phyloP scores from a whole-genome alignment of 1,140 invertebrate species.

The Bombus affinis region DNA sequence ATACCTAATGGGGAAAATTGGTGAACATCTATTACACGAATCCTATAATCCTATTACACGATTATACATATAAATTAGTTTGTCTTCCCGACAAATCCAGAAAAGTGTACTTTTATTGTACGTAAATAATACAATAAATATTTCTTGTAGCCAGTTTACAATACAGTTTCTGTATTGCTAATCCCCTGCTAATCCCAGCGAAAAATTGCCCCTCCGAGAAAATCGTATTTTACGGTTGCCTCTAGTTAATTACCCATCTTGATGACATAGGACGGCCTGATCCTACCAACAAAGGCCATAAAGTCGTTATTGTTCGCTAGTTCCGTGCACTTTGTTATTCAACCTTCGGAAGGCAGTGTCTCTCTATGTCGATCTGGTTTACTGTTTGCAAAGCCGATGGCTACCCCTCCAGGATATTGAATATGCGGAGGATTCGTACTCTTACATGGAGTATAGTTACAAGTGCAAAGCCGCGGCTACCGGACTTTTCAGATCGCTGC shows the following conservation, averaged over 20 bases:
- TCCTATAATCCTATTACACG: too few species aligned
- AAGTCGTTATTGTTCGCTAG: constrained; percentile 17
- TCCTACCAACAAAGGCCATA: neutral
- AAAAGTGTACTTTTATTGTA: too few species aligned
- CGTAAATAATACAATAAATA: neutral
- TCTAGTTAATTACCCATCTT: constrained; percentile 30
- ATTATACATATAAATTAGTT: too few species aligned
- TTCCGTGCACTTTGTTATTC: constrained; percentile 28
- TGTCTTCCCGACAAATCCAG: too few species aligned
- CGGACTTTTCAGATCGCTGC: constrained; percentile 24
- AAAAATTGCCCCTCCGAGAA: too few species aligned
- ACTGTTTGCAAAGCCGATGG: constrained; percentile 59
- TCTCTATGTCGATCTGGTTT: constrained; percentile 44
- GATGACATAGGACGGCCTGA: neutral
- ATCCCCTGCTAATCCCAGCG: too few species aligned
- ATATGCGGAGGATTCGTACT: neutral
- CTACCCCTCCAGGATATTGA: constrained; percentile 38
- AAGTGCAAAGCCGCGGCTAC: constrained; percentile 57
- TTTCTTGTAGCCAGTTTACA: neutral
- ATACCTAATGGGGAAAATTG: too few species aligned
- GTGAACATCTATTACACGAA: too few species aligned
- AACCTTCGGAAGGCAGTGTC: constrained; percentile 12
- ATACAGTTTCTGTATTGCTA: neutral
- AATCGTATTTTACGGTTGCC: constrained; percentile 9
- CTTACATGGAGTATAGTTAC: constrained; percentile 46